phyloP scores from a whole-genome alignment of 1,140 invertebrate genomes.

The Brachionus rotundiformis region DNA sequence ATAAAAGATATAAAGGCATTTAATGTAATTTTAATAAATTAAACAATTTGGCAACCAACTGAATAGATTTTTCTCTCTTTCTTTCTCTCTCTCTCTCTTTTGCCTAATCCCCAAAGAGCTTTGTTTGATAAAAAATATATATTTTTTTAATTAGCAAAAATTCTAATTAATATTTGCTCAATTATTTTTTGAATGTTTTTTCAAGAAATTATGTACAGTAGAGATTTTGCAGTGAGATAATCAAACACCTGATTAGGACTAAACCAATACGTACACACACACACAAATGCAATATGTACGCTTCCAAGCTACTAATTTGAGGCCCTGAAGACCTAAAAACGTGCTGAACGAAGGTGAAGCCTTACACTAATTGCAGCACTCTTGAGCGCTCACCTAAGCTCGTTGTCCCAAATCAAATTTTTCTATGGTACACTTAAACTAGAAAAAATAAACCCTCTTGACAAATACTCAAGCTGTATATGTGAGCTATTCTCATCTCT shows the following conservation, averaged over 20 bases:
- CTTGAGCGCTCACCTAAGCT: no score
- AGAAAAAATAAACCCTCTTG: slow-evolving; percentile 6
- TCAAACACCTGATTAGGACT: slow-evolving; percentile 16
- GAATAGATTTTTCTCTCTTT: no score
- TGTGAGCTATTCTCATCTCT: no score
- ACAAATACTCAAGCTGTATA: neutral
- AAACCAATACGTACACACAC: neutral
- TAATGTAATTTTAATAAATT: slow-evolving; percentile 21
- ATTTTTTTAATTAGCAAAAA: neutral
- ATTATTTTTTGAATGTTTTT: slow-evolving; percentile 13
- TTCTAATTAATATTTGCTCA: slow-evolving; percentile 24
- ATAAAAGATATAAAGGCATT: neutral
- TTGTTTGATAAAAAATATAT: slow-evolving; percentile 15
- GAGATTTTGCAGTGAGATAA: slow-evolving; percentile 27
- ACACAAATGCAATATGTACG: neutral
- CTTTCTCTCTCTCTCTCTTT: no score
- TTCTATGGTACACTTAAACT: neutral
- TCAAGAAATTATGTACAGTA: slow-evolving; percentile 13
- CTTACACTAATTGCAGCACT: neutral
- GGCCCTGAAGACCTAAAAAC: slow-evolving; percentile 6
- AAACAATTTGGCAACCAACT: neutral
- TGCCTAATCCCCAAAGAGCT: neutral
- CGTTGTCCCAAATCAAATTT: no score
- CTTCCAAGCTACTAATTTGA: neutral
- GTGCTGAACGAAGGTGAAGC: slow-evolving; percentile 13